These are phyloP conservation scores for Serranus cabrilla DNA, from an alignment of 2,797 vertebrate species.

Conservation along the genomic window DNA sequence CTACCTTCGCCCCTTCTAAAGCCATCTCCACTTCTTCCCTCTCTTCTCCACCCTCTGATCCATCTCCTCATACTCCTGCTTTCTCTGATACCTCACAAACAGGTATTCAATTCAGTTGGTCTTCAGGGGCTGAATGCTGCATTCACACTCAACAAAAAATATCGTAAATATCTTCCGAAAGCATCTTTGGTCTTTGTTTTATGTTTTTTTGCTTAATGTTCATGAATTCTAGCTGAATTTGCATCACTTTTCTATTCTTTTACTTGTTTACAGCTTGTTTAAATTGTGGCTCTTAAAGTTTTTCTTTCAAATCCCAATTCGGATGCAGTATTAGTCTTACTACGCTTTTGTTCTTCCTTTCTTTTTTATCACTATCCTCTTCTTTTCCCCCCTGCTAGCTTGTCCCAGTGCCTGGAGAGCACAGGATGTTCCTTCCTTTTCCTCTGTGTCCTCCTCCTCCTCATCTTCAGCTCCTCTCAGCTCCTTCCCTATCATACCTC, in stretches of 20 bases:
- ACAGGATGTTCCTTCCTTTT: slow-evolving; percentile 57
- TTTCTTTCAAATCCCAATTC: not conserved
- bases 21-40: slow-evolving; percentile 47
- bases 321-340: not conserved
- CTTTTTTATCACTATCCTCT: not conserved
- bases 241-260: not conserved
- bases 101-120: slow-evolving; percentile 59
- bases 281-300: not conserved
- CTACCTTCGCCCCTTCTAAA: slow-evolving; percentile 54
- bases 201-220: not conserved
- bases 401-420: slow-evolving; percentile 47
- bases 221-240: not conserved
- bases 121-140: not conserved
- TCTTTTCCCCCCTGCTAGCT: slow-evolving; percentile 18
- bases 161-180: not conserved
- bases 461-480: slow-evolving; percentile 60
- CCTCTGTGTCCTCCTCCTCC: slow-evolving; percentile 39
- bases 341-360: not conserved
- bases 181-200: not conserved
- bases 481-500: slow-evolving; percentile 53
- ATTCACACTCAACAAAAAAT: not conserved
- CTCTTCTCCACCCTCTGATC: slow-evolving; percentile 50
- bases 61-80: slow-evolving; percentile 38
- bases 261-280: not conserved
- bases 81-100: slow-evolving; percentile 54